phyloP scores from a whole-genome alignment of 2,888 invertebrate genomes.

The Nemotelus nigrinus region DNA sequence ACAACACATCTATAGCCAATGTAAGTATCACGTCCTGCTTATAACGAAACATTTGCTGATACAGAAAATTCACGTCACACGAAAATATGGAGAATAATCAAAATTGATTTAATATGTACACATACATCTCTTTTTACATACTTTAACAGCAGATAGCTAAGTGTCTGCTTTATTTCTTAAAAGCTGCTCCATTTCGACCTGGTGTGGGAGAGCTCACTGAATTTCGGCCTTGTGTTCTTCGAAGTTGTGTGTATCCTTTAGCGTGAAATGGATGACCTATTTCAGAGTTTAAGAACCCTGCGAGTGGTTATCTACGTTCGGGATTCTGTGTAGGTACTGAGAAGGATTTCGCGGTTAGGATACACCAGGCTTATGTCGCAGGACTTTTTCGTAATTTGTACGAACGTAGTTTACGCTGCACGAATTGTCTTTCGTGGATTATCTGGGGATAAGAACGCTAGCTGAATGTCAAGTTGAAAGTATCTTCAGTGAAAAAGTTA shows the following conservation, averaged over 20 bases:
- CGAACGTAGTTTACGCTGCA: neutral
- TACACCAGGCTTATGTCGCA: too few relatives aligned
- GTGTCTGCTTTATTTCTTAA: neutral
- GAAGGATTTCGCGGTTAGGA: neutral
- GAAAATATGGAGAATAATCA: too few relatives aligned
- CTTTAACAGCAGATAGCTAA: constrained; percentile 2
- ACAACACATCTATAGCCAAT: too few relatives aligned
- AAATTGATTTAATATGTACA: too few relatives aligned
- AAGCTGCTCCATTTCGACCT: neutral
- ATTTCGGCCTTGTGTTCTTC: too few relatives aligned
- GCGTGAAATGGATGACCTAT: neutral
- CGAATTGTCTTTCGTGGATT: constrained; percentile 31
- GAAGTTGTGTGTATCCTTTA: too few relatives aligned
- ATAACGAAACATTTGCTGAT: too few relatives aligned
- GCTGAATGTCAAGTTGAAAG: constrained; percentile 18
- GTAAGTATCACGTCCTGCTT: too few relatives aligned
- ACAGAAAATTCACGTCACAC: too few relatives aligned
- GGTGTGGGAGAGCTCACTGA: too few relatives aligned
- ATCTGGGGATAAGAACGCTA: neutral
- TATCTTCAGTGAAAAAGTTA: constrained; percentile 6
- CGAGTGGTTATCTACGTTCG: neutral
- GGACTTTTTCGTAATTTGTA: too few relatives aligned
- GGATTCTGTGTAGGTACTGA: neutral
- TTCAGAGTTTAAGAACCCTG: constrained; percentile 4
- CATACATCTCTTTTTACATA: neutral